Base-by-base conservation (phyloP, 23 tunicate species). In the Halocynthia aurantium region DNA sequence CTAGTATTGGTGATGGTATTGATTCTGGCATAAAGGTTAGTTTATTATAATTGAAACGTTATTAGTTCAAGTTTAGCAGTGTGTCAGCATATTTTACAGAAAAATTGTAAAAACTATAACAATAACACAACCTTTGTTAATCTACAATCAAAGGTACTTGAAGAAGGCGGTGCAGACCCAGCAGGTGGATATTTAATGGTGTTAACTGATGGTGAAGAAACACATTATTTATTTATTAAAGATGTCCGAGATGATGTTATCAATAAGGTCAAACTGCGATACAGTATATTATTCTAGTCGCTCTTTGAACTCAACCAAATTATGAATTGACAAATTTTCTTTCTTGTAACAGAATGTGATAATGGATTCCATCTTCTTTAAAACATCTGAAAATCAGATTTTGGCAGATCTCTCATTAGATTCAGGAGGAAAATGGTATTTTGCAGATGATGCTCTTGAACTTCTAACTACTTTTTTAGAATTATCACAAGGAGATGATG, bases 1-100 rank as follows among this genome's bases (percentile, higher is more conserved):
- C 87, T 6, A 68, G 82, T 50, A 84, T 84, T 22, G 82, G 82
- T 6, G 69, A 77, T 53, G 87, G 87, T 51, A 77, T 84, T 21
- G 70, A 77, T 18, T 49, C 57, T 10, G 87, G 76, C 54, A 52
- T 84, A 17, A 44, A 53, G 87, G 87, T 84, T 22, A 20, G 75
- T 70, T 7, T n/a, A 70, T 20, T n/a, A 10, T 20, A n/a, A 10
- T 11, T 9, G 17, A n/a, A 11, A 67, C 10, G 12, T 67, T 10
- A 12, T 12, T 57, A 12, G 62, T 57, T 57, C 12, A 10, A 57
- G 12, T 10, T 57, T 10, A 57, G 12, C 10, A 57, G 12, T 10
- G 12, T 57, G n/a, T n/a, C n/a, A 57, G 62, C 62, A 57, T 57
- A 57, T 12, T 22, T n/a, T 22, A n/a, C n/a, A n/a, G n/a, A n/a